A percentile compares a stretch with the other conserved stretches of the same genome.
Conservation (phyloP, 2,797 vertebrate species). For the Phaenicophaeus curvirostris region DNA sequence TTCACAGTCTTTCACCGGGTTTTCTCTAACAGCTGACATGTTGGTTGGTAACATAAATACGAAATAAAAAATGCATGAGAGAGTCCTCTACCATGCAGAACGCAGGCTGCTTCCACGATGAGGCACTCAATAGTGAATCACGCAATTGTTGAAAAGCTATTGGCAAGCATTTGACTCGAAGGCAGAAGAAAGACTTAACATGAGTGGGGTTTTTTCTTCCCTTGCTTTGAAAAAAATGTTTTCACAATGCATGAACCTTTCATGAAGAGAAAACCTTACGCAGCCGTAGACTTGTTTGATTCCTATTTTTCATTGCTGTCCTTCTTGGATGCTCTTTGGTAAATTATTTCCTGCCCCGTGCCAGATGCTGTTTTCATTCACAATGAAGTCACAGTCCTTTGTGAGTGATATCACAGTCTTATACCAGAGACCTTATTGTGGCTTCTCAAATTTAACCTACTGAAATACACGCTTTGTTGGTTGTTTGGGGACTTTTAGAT, state of each 20-base stretch:
- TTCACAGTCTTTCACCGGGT: background rate
- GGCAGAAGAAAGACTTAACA: background rate
- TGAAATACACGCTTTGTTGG: slow-evolving; percentile 31
- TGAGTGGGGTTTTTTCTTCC: background rate
- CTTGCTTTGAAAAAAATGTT: background rate
- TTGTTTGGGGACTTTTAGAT: slow-evolving; percentile 22
- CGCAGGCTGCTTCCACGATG: background rate
- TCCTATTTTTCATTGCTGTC: background rate
- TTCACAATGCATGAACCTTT: background rate
- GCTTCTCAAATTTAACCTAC: slow-evolving; percentile 25
- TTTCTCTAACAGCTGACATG: background rate
- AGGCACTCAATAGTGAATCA: slow-evolving; percentile 10
- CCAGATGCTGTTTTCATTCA: slow-evolving; percentile 33
- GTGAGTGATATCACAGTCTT: slow-evolving; percentile 47
- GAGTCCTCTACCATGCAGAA: background rate
- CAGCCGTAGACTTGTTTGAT: background rate
- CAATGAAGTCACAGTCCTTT: slow-evolving; percentile 37
- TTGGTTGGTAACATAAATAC: background rate
- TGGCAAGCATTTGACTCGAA: background rate
- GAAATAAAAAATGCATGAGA: background rate
- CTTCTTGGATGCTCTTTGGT: background rate
- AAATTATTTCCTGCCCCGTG: background rate
- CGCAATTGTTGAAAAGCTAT: background rate
- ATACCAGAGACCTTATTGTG: slow-evolving; percentile 14
- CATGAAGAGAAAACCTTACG: background rate